Conservation (phyloP, 2,797 vertebrate species). For the Ibycter americanus region DNA sequence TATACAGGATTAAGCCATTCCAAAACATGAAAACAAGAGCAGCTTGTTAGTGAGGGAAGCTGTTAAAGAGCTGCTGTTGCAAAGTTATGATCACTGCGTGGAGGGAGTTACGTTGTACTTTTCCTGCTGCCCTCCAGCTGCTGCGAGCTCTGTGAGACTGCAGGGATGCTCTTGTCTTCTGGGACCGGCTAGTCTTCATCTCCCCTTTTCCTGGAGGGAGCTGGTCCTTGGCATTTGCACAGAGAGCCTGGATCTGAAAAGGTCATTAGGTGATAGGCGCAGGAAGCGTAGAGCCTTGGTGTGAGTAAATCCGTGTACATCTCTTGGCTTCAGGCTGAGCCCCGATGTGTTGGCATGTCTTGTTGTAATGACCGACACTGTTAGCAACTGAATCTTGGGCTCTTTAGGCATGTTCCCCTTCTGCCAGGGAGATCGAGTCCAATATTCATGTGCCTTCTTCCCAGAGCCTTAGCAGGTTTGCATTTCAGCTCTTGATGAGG, state of each 20-base stretch:
- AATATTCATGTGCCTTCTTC: fast-evolving
- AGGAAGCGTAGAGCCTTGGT: neutral
- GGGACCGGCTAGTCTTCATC: neutral
- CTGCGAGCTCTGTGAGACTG: neutral
- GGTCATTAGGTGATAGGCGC: fast-evolving
- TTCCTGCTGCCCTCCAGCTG: neutral
- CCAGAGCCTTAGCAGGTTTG: neutral
- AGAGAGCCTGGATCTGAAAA: neutral
- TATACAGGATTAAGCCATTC: slow-evolving; percentile 70
- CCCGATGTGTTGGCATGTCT: fast-evolving
- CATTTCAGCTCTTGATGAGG: neutral
- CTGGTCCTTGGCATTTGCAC: neutral
- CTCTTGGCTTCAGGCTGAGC: neutral
- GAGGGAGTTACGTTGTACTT: neutral
- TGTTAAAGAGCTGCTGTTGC: slow-evolving; percentile 65
- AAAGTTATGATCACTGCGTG: slow-evolving; percentile 49
- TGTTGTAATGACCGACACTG: neutral
- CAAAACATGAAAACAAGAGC: slow-evolving; percentile 71
- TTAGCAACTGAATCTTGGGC: neutral
- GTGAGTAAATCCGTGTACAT: fast-evolving
- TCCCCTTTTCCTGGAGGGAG: neutral
- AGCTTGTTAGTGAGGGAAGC: slow-evolving; percentile 67
- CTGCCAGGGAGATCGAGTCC: neutral
- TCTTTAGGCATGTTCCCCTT: fast-evolving
- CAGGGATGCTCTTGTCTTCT: neutral